Base-by-base conservation (phyloP, 2,888 invertebrate species). In the Rutpela maculata region DNA sequence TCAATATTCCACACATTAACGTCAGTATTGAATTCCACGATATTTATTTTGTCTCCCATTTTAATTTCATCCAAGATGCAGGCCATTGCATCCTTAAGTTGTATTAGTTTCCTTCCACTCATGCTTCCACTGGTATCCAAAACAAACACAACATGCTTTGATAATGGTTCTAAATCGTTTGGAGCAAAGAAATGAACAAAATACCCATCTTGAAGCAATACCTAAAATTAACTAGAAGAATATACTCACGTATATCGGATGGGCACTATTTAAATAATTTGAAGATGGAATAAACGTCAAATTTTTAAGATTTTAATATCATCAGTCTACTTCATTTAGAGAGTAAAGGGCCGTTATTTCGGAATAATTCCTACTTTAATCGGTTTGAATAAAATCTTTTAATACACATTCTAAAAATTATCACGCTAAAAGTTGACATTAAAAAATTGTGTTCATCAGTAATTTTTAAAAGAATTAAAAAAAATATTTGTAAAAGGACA, bases 171-270 rank as follows among this genome's bases (percentile, higher is more conserved):
- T 77, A 93, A 87, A 22, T 92, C 91, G 1, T 89, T 87, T 0
- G 95, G 95, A 11, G 94, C 92, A 87, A 94, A 94, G 90, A 94
- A 95, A 84, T 95, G 95, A 0, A 95, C 94, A 88, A 95, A 95
- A 88, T 94, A 94, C 0, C 95, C 95, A 82, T 93, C 93, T 84
- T 93, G 92, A 0, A 93, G 90, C 91, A 93, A 85, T 1, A 88
- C 91, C 93, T 93, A 83, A 60, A 10, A 5, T 0, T 84, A 77
- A 15, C 60, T 31, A 18, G 4, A 4, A 35, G 26, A 43, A n/a
- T 63, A 18, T 19, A 55, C 15, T 26, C 1, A 26, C 22, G 4
- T 26, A n/a, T n/a, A n/a, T n/a, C n/a, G n/a, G n/a, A n/a, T n/a
- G n/a, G n/a, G 4, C 4, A 26, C 22, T 26, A 4, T 26, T 26